Evolutionary conservation across 2,797 vertebrate genomes (phyloP).

Genomic region (Tadarida brasiliensis): DNA sequence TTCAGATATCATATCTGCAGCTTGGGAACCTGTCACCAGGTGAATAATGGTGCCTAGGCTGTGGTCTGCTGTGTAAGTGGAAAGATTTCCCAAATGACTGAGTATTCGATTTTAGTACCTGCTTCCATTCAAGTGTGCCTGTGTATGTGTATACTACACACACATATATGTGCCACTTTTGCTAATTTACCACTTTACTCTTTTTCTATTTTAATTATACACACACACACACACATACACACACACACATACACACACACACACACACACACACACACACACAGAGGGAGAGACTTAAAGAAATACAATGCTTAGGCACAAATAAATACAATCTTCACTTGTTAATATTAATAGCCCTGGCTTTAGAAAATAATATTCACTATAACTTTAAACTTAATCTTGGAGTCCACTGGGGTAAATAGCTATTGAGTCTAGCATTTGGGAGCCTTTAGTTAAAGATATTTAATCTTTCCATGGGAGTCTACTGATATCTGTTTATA

Average conservation of each 20-base stretch:
- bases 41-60: background rate
- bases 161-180: background rate
- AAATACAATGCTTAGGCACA: background rate
- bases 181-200: background rate
- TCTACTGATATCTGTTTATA: slow-evolving; percentile 14
- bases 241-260: background rate
- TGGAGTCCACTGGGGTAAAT: background rate
- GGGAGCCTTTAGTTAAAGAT: background rate
- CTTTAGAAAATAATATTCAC: slow-evolving; percentile 37
- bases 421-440: background rate
- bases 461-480: background rate
- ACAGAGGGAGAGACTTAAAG: background rate
- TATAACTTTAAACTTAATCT: slow-evolving; percentile 49
- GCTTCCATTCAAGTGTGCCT: background rate
- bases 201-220: background rate
- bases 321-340: slow-evolving; percentile 18
- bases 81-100: slow-evolving; percentile 47
- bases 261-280: background rate
- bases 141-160: background rate
- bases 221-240: background rate
- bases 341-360: background rate
- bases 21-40: slow-evolving; percentile 2
- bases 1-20: slow-evolving; percentile 60
- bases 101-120: slow-evolving; percentile 5
- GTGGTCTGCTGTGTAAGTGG: background rate